Evolutionary conservation across 2,888 invertebrate species (phyloP), one percentile per base, ranked within the genome.

Genomic region (Sycophila texana): DNA sequence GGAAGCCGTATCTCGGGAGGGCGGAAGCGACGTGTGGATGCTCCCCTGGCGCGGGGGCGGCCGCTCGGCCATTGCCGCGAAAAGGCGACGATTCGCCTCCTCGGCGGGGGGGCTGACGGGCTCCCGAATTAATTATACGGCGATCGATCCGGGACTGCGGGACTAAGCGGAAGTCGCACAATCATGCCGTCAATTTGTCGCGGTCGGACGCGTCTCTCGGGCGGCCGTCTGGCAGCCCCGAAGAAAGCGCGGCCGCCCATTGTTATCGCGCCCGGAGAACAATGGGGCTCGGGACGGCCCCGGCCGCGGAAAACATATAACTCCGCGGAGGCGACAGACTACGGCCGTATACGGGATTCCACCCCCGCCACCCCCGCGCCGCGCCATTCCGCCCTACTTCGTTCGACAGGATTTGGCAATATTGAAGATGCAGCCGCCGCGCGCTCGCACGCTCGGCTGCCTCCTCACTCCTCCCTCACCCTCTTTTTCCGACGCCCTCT

Each of bases 331-430:
- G 53, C 53, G 47, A 51, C 22, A 26, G 55, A 20, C 39, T 47
- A 39, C 16, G 39, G 7, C 30, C 58, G 20, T 18, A 65, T 47
- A 16, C 14, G n/a, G 30, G 51, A 55, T 30, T 26, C 49, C 55
- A 13, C 26, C 30, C 68, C 7, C 55, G 51, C n/a, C 10, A 10
- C 12, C 26, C 26, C 26, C 49, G 61, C 67, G 78, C 26, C 49
- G 61, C 67, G 78, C 79, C 81, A 83, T 83, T 84, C 81, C 82
- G 81, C 81, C 82, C 83, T 81, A 83, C 81, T 83, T 83, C 73
- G 81, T 81, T 82, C 81, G 82, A 83, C 82, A 82, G 82, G 81
- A 83, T 83, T 84, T 80, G 79, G 80, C 81, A 82, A 83, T 83
- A 80, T 80, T 57, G 73, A 68, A 20, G 72, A 80, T 66, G 70